A percentile compares a stretch with the other conserved stretches of the same genome.
Evolutionary conservation across 92 coral and sea anemone species (phyloP).

Genomic region (Nematostella vectensis): DNA sequence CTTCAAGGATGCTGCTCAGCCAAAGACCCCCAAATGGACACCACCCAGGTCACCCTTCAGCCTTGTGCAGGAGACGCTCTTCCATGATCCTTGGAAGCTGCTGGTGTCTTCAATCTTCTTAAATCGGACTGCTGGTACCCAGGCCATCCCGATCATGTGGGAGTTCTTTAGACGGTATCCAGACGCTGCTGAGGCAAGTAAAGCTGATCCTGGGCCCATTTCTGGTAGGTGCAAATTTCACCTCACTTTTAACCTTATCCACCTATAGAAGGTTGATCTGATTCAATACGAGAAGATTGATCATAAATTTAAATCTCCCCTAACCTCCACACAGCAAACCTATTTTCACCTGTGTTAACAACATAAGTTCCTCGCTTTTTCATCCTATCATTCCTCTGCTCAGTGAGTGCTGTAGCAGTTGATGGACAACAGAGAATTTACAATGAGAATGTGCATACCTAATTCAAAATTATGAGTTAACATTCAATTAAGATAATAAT

Average conservation of each 20-base stretch:
- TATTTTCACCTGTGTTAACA: not conserved
- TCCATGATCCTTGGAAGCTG: constrained; percentile 93
- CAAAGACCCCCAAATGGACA: constrained; percentile 45
- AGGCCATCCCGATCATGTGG: constrained; percentile 86
- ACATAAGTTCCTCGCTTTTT: no score
- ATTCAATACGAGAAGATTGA: no score
- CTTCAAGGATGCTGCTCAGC: constrained; percentile 25
- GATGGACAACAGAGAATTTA: no score
- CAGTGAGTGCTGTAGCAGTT: no score
- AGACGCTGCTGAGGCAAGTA: constrained; percentile 55
- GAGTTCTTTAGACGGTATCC: constrained; percentile 77
- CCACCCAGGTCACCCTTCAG: constrained; percentile 92
- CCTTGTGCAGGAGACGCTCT: constrained; percentile 77
- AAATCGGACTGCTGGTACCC: constrained; percentile 65
- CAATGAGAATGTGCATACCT: no score
- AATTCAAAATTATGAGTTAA: no score
- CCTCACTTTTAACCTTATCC: no score
- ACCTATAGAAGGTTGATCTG: no score
- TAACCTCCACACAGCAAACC: not conserved
- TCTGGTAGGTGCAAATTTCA: constrained; percentile 61
- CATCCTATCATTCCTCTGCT: no score
- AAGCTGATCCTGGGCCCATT: constrained; percentile 53
- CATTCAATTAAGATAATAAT: no score
- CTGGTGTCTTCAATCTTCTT: constrained; percentile 85
- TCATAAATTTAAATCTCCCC: no score